Percentiles rank a stretch among this genome's conserved stretches.
These are phyloP conservation scores for Spicauda simplicius DNA, from an alignment of 2,888 invertebrate genomes.

Conservation along the genomic window DNA sequence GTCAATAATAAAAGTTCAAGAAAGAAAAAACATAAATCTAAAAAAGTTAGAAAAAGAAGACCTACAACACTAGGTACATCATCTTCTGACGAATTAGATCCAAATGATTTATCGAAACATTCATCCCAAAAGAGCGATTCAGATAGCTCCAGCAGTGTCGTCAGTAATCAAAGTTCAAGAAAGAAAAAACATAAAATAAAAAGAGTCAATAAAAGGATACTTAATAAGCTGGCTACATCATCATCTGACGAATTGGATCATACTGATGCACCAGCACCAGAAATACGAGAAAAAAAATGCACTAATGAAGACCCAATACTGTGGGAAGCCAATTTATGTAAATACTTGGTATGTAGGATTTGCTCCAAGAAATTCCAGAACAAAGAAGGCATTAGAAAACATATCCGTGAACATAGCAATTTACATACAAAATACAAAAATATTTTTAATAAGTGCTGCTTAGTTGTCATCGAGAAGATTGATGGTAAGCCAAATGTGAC, in stretches of 20 bases:
- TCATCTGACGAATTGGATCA: conserved; percentile 14
- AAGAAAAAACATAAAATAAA: conserved; percentile 21
- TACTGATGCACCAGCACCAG: neutral
- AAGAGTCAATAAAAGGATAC: conserved; percentile 18
- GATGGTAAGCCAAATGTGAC: conserved; percentile 62
- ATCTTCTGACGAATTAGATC: conserved; percentile 13
- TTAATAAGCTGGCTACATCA: conserved; percentile 2
- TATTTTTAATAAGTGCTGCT: conserved; percentile 53
- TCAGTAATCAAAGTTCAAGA: neutral
- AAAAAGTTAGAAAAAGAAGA: conserved; percentile 20
- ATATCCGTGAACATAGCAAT: conserved; percentile 39
- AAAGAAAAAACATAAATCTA: conserved; percentile 22
- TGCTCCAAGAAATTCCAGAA: conserved; percentile 48
- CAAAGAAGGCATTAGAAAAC: conserved; percentile 43
- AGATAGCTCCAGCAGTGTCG: neutral
- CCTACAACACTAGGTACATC: neutral
- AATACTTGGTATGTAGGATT: conserved; percentile 53
- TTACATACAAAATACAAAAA: conserved; percentile 50
- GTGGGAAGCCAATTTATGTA: conserved; percentile 52
- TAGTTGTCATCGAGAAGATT: conserved; percentile 56
- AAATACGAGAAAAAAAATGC: neutral
- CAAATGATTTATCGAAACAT: neutral
- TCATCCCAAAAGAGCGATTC: neutral
- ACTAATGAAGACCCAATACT: conserved; percentile 1
- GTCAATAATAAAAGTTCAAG: neutral